Percentiles rank a stretch among this genome's conserved stretches.
phyloP scores from a whole-genome alignment of 2,113 vertebrate species.

The Podilymbus podiceps region DNA sequence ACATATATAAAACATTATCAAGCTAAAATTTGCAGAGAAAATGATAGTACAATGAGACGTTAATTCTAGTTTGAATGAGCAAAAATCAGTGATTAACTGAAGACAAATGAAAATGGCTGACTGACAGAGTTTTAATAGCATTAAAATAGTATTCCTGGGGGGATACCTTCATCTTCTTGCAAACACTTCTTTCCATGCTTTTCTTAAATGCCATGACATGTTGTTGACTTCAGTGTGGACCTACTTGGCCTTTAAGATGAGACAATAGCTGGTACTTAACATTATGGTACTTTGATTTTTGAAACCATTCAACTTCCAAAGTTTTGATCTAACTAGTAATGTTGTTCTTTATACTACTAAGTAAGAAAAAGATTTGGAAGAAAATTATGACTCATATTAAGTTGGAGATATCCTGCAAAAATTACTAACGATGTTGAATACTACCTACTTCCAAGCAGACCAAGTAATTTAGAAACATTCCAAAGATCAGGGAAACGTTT shows the following conservation, averaged over 20 bases:
- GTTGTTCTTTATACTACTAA: neutral
- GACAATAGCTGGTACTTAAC: neutral
- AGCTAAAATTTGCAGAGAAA: neutral
- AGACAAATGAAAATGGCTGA: neutral
- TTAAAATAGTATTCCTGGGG: neutral
- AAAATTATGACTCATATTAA: neutral
- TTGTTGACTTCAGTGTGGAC: neutral
- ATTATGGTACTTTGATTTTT: neutral
- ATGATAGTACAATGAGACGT: neutral
- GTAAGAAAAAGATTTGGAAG: neutral
- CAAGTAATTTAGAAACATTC: neutral
- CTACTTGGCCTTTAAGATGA: neutral
- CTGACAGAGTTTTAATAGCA: neutral
- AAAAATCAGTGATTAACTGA: neutral
- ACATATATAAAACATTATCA: neutral
- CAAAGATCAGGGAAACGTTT: neutral
- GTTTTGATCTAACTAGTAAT: neutral
- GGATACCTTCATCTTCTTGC: neutral
- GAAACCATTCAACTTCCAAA: neutral
- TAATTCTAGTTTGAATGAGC: neutral
- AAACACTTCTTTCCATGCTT: neutral
- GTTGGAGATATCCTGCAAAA: neutral
- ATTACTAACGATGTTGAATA: neutral
- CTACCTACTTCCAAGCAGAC: neutral
- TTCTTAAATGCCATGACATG: neutral